Base-by-base conservation (phyloP, 2,888 invertebrate species). In the Tortricodes alternella region DNA sequence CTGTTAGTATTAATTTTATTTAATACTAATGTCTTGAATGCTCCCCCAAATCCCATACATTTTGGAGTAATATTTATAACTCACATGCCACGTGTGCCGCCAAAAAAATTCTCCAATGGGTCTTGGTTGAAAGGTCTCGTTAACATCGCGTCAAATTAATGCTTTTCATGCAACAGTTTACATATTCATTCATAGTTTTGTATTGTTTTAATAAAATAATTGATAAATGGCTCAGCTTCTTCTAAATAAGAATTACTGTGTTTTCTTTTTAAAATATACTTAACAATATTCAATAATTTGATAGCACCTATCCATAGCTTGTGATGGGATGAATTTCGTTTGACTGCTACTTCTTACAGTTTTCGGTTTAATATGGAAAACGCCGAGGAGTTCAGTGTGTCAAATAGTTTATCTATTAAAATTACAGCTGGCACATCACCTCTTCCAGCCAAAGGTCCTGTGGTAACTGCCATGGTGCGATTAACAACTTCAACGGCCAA, bases 401-500 rank as follows among this genome's bases (percentile, higher is more conserved):
- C 34, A 15, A 34, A 34, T n/a, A n/a, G n/a, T n/a, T n/a, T 34
- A 4, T 38, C 38, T 3, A 38, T 11, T 35, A 38, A 0, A 6
- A 38, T 21, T 38, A 21, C 38, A 0, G 9, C 3, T 3, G 21
- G 38, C 2, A 21, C 3, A 11, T 38, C 21, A 7, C 38, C 38
- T 38, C 38, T 38, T 21, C 21, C 38, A 3, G n/a, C 21, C 11
- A 21, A 21, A 21, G 19, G 9, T 4, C 21, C 21, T 2, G 38
- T 11, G 2, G 38, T 21, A n/a, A 21, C 38, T 7, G 58, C 46
- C 7, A 60, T 50, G 11, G 44, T 53, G 3, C 29, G 32, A 16
- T 53, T 58, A 18, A 60, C 39, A 13, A 60, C 13, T 53, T 56
- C 55, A 2, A 41, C 24, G 0, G 52, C 59, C n/a, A n/a, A n/a